phyloP scores from a whole-genome alignment of 2,113 vertebrate species.

The Equus przewalskii region DNA sequence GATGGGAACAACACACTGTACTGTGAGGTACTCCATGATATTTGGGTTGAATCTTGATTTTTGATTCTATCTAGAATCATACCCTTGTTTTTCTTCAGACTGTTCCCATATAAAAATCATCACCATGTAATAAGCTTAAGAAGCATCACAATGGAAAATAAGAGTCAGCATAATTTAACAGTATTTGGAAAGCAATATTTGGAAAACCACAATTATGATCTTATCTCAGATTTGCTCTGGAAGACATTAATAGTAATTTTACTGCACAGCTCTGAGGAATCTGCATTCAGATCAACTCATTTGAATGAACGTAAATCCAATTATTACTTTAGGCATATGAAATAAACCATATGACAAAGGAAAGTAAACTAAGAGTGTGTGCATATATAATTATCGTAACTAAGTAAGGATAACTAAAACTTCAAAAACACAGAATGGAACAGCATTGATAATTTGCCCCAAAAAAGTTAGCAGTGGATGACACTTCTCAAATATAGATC shows the following conservation, averaged over 20 bases:
- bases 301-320: slow-evolving; percentile 54
- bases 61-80: slow-evolving; percentile 60
- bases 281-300: slow-evolving; percentile 59
- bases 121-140: slow-evolving; percentile 67
- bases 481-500: neutral
- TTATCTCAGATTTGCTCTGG: slow-evolving; percentile 72
- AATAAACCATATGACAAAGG: neutral
- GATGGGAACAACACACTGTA: no score
- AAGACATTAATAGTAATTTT: slow-evolving; percentile 67
- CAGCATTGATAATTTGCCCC: neutral
- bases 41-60: slow-evolving; percentile 26
- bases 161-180: slow-evolving; percentile 61
- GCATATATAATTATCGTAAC: neutral
- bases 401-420: neutral
- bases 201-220: slow-evolving; percentile 67
- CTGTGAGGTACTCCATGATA: neutral
- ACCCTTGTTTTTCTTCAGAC: slow-evolving; percentile 64
- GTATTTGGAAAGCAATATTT: slow-evolving; percentile 55
- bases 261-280: slow-evolving; percentile 61
- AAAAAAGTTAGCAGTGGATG: neutral
- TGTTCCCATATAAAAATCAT: slow-evolving; percentile 73
- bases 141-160: slow-evolving; percentile 71
- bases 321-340: slow-evolving; percentile 21
- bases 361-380: neutral
- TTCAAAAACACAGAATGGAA: neutral